Conservation (phyloP, 1,140 invertebrate genomes). For the Neodiprion lecontei region DNA sequence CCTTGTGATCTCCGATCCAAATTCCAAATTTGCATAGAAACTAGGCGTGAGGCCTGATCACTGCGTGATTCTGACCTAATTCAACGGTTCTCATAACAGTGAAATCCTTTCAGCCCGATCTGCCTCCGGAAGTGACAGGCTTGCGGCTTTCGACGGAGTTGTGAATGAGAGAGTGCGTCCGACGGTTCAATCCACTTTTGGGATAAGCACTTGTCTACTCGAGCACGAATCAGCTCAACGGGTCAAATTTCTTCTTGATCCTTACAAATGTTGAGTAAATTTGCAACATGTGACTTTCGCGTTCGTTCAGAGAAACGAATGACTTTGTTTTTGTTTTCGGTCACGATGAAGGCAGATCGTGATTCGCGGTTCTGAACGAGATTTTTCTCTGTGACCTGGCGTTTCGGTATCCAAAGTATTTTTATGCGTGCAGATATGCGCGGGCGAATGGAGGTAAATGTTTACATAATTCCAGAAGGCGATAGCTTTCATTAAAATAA, state of each 20-base stretch:
- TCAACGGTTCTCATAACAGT: neutral
- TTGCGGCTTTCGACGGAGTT: neutral
- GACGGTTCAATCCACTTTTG: neutral
- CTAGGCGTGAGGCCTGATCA: neutral
- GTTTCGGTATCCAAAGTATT: no score
- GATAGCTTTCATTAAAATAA: no score
- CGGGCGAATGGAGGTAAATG: no score
- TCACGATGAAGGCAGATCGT: no score
- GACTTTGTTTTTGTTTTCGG: no score
- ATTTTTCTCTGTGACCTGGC: no score
- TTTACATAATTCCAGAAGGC: no score
- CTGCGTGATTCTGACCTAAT: neutral
- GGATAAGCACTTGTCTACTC: neutral
- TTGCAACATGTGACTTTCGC: neutral
- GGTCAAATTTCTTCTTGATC: neutral
- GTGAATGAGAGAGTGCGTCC: neutral
- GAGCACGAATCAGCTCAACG: neutral
- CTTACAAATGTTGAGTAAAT: neutral
- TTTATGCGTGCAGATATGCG: no score
- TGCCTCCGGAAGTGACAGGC: neutral
- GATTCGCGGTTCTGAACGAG: no score
- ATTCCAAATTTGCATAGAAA: neutral
- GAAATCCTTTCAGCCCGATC: neutral
- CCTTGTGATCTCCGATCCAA: neutral
- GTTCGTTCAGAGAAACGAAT: neutral